A percentile compares a stretch with the other conserved stretches of the same genome.
Conservation (phyloP, 2,113 vertebrate genomes). For the Prionailurus bengalensis region DNA sequence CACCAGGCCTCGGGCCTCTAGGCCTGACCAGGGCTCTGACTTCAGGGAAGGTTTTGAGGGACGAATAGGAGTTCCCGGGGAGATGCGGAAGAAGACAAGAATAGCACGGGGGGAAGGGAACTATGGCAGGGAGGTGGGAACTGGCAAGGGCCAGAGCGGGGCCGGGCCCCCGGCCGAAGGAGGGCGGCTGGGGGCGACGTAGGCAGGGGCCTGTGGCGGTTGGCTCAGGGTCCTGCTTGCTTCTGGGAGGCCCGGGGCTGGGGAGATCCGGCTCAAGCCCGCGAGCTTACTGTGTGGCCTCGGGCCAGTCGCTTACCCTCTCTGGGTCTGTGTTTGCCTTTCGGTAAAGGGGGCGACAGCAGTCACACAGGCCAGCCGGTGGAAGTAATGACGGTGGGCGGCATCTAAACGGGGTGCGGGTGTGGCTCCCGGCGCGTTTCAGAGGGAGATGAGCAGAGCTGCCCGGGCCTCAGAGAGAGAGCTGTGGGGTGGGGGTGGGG, state of each 20-base stretch:
- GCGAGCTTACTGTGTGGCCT: neutral
- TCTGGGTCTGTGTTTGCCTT: neutral
- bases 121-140: no score
- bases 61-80: neutral
- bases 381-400: fast-evolving
- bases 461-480: neutral
- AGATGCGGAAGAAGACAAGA: no score
- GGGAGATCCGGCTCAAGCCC: neutral
- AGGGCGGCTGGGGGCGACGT: neutral
- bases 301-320: neutral
- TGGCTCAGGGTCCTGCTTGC: neutral
- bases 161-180: no score
- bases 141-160: neutral
- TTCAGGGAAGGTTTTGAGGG: neutral
- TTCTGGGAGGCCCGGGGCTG: no score
- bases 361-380: no score
- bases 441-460: neutral
- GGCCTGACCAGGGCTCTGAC: neutral
- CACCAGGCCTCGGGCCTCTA: neutral
- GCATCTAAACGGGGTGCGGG: neutral
- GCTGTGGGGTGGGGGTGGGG: neutral
- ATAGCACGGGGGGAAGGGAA: no score
- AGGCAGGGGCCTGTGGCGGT: neutral
- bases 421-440: neutral
- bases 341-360: neutral